Evolutionary conservation across 2,797 vertebrate genomes (phyloP).

Genomic region (Chrysocyon brachyurus): DNA sequence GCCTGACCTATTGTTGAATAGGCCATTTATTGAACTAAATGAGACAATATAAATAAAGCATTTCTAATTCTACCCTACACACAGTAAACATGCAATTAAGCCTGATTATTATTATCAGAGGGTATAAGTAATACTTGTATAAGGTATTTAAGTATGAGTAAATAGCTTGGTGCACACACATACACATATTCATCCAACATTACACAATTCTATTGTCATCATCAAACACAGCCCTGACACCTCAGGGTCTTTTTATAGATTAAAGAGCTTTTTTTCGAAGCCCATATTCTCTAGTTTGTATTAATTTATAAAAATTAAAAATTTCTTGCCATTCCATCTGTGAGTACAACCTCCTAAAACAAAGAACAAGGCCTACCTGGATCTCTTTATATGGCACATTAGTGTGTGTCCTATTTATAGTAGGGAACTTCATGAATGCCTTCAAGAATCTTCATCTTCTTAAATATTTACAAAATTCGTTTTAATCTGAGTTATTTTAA

Average conservation of each 20-base stretch:
- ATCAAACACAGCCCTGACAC: not conserved
- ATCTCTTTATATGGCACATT: not conserved
- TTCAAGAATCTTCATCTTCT: not conserved
- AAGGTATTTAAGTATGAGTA: not conserved
- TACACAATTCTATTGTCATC: not conserved
- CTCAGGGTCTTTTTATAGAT: not conserved
- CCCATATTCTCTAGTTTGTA: not conserved
- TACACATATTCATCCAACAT: not conserved
- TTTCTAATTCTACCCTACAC: not conserved
- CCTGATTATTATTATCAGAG: not conserved
- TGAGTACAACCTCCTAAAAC: not conserved
- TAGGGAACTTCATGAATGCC: not conserved
- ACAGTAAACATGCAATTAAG: not conserved
- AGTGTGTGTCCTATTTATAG: not conserved
- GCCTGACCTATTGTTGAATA: not conserved
- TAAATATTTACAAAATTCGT: constrained; percentile 21
- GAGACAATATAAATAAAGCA: not conserved
- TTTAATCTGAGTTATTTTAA: not conserved
- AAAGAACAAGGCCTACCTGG: not conserved
- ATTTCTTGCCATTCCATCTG: not conserved
- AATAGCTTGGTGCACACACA: not conserved
- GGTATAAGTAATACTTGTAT: not conserved
- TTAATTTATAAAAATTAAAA: not conserved
- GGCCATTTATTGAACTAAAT: not conserved
- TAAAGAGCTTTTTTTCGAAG: not conserved